Percentiles rank a stretch among this genome's conserved stretches.
phyloP scores from a whole-genome alignment of 2,113 vertebrate genomes.

The Pelobates fuscus region DNA sequence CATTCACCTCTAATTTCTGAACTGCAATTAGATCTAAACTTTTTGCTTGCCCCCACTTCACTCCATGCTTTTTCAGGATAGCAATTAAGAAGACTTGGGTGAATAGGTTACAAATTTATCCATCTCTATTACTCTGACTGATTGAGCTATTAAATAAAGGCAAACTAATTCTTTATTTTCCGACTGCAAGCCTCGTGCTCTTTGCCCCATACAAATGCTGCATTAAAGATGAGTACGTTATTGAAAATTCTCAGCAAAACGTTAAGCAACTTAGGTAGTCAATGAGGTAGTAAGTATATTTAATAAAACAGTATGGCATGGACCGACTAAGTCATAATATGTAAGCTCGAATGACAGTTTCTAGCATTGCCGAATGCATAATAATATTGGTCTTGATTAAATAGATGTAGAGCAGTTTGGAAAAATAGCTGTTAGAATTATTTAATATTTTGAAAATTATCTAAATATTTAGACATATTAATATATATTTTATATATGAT shows the following conservation, averaged over 20 bases:
- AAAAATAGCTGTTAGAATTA: no score
- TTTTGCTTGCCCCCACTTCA: slow-evolving; percentile 54
- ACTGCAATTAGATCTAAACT: slow-evolving; percentile 63
- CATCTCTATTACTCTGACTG: slow-evolving; percentile 68
- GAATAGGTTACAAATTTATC: slow-evolving; percentile 68
- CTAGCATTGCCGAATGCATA: no score
- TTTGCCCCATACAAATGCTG: slow-evolving; percentile 69
- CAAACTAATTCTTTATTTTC: slow-evolving; percentile 75
- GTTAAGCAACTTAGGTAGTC: slow-evolving; percentile 66
- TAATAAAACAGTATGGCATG: not conserved
- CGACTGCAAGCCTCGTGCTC: slow-evolving; percentile 63
- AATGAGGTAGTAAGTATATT: slow-evolving; percentile 52
- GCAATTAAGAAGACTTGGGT: slow-evolving; percentile 64
- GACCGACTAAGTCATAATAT: not conserved
- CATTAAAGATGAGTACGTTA: slow-evolving; percentile 70
- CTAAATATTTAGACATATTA: no score
- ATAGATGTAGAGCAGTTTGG: no score
- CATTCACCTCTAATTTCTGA: slow-evolving; percentile 62
- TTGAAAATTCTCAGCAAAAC: slow-evolving; percentile 75
- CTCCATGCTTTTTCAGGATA: slow-evolving; percentile 59
- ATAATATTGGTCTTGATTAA: no score
- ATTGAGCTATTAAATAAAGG: slow-evolving; percentile 71
- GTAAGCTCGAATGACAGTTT: no score
- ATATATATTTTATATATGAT: no score
- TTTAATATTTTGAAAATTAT: no score